phyloP scores from a whole-genome alignment of 2,797 vertebrate genomes.

The Peromyscus attwateri region DNA sequence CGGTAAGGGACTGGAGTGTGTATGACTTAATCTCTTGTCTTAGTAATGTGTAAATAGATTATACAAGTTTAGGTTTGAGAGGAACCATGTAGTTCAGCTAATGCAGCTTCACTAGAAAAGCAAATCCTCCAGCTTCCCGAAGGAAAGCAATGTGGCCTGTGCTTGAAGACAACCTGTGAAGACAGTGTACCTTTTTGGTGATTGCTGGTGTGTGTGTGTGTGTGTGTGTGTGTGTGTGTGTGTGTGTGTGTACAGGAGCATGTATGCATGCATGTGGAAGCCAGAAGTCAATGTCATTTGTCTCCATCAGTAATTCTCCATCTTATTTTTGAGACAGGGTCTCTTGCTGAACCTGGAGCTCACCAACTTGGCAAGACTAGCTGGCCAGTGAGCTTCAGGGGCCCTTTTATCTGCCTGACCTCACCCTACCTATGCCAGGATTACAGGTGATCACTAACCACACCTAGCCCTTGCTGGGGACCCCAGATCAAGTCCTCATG shows the following conservation, averaged over 20 bases:
- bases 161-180: neutral
- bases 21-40: conserved; percentile 54
- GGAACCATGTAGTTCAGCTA: neutral
- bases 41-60: conserved; percentile 51
- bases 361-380: neutral
- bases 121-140: neutral
- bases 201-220: neutral
- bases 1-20: neutral
- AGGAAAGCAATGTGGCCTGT: neutral
- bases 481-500: neutral
- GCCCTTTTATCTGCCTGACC: neutral
- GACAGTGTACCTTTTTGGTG: neutral
- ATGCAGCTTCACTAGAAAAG: neutral
- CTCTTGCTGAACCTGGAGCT: neutral
- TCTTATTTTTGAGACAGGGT: neutral
- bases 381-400: neutral
- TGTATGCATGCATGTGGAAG: neutral
- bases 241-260: neutral
- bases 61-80: conserved; percentile 8
- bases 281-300: neutral
- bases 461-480: neutral
- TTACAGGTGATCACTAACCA: neutral
- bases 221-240: neutral
- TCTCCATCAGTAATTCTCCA: neutral
- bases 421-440: neutral